Conservation (phyloP, 2,888 invertebrate species). For the Agrypnus murinus region DNA sequence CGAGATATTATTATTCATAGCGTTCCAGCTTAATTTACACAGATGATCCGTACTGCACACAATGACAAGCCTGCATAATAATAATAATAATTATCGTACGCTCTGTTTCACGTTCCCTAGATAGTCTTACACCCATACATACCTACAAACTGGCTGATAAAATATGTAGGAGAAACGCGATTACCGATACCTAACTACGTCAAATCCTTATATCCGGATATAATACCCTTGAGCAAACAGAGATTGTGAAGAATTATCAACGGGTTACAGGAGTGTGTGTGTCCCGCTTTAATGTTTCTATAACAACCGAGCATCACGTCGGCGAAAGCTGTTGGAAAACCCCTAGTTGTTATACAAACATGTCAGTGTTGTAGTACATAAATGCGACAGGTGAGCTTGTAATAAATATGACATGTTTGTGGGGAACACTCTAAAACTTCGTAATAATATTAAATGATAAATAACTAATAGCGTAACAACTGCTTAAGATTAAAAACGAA, state of each 20-base stretch:
- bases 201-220: conserved; percentile 1
- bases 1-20: conserved; percentile 38
- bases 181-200: background rate
- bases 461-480: too few species aligned
- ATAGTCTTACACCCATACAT: too few species aligned
- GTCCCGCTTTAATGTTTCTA: background rate
- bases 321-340: background rate
- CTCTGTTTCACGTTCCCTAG: too few species aligned
- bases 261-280: background rate
- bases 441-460: too few species aligned
- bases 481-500: too few species aligned
- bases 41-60: conserved; percentile 26
- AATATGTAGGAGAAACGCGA: conserved; percentile 8
- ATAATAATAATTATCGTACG: background rate
- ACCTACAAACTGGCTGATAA: too few species aligned
- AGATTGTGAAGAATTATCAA: conserved; percentile 12
- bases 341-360: conserved; percentile 11
- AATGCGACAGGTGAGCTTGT: conserved; percentile 18
- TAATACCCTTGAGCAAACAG: conserved; percentile 14
- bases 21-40: conserved; percentile 31
- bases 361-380: conserved; percentile 16
- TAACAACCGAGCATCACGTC: background rate
- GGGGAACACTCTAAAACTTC: conserved; percentile 3
- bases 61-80: conserved; percentile 25
- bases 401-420: conserved; percentile 17